Conservation (phyloP, 2,888 invertebrate genomes). For the Sclerodermus sp. region DNA sequence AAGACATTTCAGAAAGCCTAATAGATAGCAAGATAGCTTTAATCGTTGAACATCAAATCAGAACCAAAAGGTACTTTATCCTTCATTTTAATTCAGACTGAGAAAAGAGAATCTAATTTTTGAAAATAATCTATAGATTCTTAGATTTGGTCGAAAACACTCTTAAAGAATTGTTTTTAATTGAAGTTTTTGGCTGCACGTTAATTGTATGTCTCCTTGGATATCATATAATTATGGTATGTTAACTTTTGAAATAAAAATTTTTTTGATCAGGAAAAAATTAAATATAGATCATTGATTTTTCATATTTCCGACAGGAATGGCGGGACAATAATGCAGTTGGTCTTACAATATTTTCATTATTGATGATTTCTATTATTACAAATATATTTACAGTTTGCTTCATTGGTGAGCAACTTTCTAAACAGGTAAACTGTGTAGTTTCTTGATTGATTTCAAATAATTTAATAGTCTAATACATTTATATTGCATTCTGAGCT, state of each 20-base stretch:
- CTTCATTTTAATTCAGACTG: neutral
- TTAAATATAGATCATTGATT: no score
- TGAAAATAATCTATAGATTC: neutral
- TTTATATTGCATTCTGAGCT: neutral
- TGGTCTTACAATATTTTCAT: conserved; percentile 31
- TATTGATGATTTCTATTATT: conserved; percentile 33
- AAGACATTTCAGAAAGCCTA: neutral
- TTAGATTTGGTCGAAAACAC: neutral
- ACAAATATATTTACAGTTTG: conserved; percentile 37
- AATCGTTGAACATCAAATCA: conserved; percentile 24
- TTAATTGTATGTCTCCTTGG: neutral
- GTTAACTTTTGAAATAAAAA: neutral
- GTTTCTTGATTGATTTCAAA: neutral
- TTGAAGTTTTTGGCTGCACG: neutral
- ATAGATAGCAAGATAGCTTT: conserved; percentile 12
- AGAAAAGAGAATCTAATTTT: neutral
- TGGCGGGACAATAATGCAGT: conserved; percentile 29
- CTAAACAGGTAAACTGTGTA: conserved; percentile 22
- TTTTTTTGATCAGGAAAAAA: no score
- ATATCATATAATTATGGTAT: neutral
- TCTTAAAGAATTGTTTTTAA: neutral
- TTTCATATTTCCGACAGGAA: conserved; percentile 23
- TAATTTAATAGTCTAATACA: neutral
- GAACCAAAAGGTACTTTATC: conserved; percentile 16
- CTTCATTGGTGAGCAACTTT: conserved; percentile 34